Evolutionary conservation across 2,888 invertebrate genomes (phyloP), one percentile per base, ranked within the genome.

Genomic region (Caenorhabditis virilis): DNA sequence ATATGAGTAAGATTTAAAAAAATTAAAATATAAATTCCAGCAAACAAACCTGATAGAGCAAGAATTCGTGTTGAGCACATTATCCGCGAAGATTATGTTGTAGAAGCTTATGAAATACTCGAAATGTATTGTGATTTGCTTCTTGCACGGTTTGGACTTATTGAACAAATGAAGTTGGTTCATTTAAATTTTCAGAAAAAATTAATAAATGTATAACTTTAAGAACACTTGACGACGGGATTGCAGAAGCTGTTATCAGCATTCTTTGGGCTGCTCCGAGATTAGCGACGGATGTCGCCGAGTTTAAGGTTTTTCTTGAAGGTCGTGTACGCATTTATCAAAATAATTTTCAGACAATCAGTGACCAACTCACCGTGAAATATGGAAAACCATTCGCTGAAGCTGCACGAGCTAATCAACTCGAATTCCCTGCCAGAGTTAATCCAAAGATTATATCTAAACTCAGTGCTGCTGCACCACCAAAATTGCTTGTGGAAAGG

Each of bases 81-180:
- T 58, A 95, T 99, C 78, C 89, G 98, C 5, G 82, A 82, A 86
- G 98, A 99, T 86, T 99, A 98, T 84, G 88, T 97, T 85, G 95
- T 98, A 2, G 98, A 99, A 86, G 97, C 97, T 1, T 93, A 97
- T 91, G 98, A 99, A 87, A 88, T 98, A 60, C 89, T 98, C 0
- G 98, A 99, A 87, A 97, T 98, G 95, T 98, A 94, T 84, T 97
- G 98, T 86, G 98, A 99, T 86, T 87, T 98, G 50, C 85, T 99
- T 42, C 85, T 99, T 52, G 97, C 98, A 0, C 88, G 98, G 79
- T 97, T 95, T 86, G 98, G 97, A 0, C 87, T 99, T 11, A 89
- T 98, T 52, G 93, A 93, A 39, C 94, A 95, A 85, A 93, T 94
- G 91, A 94, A 94, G 88, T 93, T 89, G 84, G 86, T 49, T n/a